These are phyloP conservation scores for Meloe dianella DNA, from an alignment of 2,888 invertebrate genomes.

Conservation along the genomic window DNA sequence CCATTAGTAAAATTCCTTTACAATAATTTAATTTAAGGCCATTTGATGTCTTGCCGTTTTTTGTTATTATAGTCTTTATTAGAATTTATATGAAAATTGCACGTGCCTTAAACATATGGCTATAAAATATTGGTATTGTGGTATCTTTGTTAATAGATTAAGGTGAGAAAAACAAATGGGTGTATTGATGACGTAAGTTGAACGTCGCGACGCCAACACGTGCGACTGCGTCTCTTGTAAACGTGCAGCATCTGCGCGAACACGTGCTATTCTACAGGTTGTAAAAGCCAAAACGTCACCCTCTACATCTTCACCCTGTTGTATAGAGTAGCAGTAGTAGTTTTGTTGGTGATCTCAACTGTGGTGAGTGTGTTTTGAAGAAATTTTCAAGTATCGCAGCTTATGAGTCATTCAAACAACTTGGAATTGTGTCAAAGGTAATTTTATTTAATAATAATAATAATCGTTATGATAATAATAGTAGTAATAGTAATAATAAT, in stretches of 20 bases:
- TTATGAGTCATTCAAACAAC: no score
- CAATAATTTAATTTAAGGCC: no score
- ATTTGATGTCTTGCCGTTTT: not conserved
- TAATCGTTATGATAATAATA: not conserved
- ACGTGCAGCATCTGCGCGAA: conserved; percentile 31
- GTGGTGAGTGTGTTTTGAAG: not conserved
- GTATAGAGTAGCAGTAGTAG: conserved; percentile 21
- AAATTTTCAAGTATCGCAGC: not conserved
- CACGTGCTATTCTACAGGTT: conserved; percentile 38
- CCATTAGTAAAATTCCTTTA: not conserved
- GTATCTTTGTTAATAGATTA: not conserved
- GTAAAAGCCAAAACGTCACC: conserved; percentile 20
- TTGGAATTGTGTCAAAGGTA: not conserved
- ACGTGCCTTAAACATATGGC: not conserved
- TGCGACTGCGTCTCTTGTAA: conserved; percentile 36
- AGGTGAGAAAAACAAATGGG: not conserved
- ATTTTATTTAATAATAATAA: conserved; percentile 24
- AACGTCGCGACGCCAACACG: conserved; percentile 29
- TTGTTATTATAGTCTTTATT: not conserved
- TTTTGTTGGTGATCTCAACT: not conserved
- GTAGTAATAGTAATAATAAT: conserved; percentile 2
- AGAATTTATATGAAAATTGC: not conserved
- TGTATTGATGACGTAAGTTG: not conserved
- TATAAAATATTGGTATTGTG: not conserved
- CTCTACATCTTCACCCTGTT: not conserved